Evolutionary conservation across 2,113 vertebrate species (phyloP), one percentile per base, ranked within the genome.

Genomic region (Pygoscelis adeliae): DNA sequence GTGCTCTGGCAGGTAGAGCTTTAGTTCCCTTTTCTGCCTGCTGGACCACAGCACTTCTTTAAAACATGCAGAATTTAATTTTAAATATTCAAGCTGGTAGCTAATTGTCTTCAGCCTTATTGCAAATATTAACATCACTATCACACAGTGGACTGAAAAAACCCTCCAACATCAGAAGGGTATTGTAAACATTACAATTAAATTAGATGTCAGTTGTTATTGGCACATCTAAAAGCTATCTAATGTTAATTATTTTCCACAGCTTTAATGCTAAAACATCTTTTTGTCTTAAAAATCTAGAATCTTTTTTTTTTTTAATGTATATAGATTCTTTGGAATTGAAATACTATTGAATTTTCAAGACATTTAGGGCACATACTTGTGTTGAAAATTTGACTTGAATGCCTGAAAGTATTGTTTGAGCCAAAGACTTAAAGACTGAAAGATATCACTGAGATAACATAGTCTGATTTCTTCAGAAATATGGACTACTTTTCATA

Each of bases 81-180:
- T 2, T 16, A 81, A 88, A 49, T 10, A 38, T 4, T 69, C 17
- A 62, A 73, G 1, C 3, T 49, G 6, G 2, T 66, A 74, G 8
- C 23, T 77, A n/a, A 69, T 83, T 65, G 8, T 55, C 7, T 77
- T 91, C 17, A 21, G 13, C 65, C 58, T 61, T 89, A 19, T 46
- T 81, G 30, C 5, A 56, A 69, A 77, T 40, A 19, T 11, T 56
- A n/a, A 27, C 11, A 83, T 26, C 40, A 50, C 7, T 56, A 74
- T 70, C 38, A 36, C 10, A 72, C 10, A 76, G 7, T 50, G 2
- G 13, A 80, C 21, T 44, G 15, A 55, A 74, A 83, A 52, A 20
- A 1, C 0, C 1, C 8, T 9, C 20, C 19, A 58, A 22, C 2
- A 34, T 87, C 18, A 50, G 32, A 77, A 67, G 5, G 3, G 4